A percentile compares a stretch with the other conserved stretches of the same genome.
Evolutionary conservation across 2,113 vertebrate species (phyloP).

Genomic region (Dryoscopus gambensis): DNA sequence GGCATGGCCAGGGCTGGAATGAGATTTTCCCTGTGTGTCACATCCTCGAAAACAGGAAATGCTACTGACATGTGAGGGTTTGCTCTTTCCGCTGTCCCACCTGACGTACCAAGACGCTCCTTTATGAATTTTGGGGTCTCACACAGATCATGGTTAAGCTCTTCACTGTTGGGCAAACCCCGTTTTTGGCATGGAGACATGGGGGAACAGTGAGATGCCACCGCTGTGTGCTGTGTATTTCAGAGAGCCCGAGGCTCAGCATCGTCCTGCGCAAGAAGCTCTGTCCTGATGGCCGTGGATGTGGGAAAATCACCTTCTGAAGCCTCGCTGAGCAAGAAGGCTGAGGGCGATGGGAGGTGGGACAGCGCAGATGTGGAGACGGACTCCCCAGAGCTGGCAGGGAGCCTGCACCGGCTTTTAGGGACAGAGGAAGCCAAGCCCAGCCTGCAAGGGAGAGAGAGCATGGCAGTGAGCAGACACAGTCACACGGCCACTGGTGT

Average conservation of each 20-base stretch:
- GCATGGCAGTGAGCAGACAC: neutral
- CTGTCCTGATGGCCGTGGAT: slow-evolving; percentile 56
- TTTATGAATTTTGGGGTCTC: neutral
- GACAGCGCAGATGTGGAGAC: neutral
- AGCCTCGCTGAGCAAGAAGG: slow-evolving; percentile 12
- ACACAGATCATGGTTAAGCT: neutral
- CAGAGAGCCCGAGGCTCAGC: slow-evolving; percentile 17
- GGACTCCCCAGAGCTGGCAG: neutral
- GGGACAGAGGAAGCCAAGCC: neutral
- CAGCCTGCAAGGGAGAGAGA: neutral
- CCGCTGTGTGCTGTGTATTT: neutral
- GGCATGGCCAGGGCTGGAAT: neutral
- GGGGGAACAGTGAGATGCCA: accelerated
- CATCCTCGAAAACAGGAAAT: neutral
- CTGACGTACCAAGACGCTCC: accelerated
- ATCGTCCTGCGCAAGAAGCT: accelerated
- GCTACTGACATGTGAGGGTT: neutral
- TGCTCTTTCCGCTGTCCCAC: neutral
- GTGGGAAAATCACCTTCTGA: slow-evolving; percentile 55
- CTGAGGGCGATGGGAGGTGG: neutral
- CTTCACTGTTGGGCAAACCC: accelerated
- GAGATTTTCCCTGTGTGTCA: neutral
- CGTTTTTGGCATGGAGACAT: accelerated
- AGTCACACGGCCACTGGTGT: neutral
- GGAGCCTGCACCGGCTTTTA: neutral